A percentile compares a stretch with the other conserved stretches of the same genome.
These are phyloP conservation scores for Pristionchus pacificus DNA, from an alignment of 1,140 invertebrate species.

Conservation along the genomic window DNA sequence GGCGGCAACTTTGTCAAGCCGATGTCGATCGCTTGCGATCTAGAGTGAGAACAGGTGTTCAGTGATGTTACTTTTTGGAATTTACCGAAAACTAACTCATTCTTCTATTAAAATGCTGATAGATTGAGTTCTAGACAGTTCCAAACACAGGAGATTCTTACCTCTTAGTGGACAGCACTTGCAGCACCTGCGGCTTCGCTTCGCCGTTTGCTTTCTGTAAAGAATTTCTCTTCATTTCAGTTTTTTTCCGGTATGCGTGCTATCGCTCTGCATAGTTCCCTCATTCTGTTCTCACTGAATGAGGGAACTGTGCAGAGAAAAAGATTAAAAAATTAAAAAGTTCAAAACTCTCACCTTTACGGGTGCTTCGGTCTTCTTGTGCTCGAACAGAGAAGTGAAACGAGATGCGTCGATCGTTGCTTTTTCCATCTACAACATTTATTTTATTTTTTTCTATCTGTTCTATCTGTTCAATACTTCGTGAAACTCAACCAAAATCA, in stretches of 20 bases:
- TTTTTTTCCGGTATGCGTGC: too few relatives aligned
- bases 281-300: too few relatives aligned
- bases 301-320: background rate
- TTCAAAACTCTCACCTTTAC: constrained; percentile 27
- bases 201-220: constrained; percentile 70
- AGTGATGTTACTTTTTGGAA: too few relatives aligned
- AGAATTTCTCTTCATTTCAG: too few relatives aligned
- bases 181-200: constrained; percentile 77
- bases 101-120: too few relatives aligned
- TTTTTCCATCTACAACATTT: constrained; percentile 58
- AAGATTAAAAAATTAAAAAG: background rate
- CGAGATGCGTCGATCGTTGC: constrained; percentile 80
- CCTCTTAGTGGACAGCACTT: constrained; percentile 91
- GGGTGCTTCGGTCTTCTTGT: constrained; percentile 80
- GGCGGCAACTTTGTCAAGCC: constrained; percentile 98
- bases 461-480: background rate
- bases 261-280: too few relatives aligned
- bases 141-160: too few relatives aligned
- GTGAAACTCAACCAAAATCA: background rate
- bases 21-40: constrained; percentile 98
- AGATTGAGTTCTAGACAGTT: too few relatives aligned
- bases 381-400: constrained; percentile 91
- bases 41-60: too few relatives aligned
- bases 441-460: background rate
- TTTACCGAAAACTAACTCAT: too few relatives aligned